Evolutionary conservation across 2,797 vertebrate genomes (phyloP), one percentile per base, ranked within the genome.

Genomic region (Oryzias sinensis): DNA sequence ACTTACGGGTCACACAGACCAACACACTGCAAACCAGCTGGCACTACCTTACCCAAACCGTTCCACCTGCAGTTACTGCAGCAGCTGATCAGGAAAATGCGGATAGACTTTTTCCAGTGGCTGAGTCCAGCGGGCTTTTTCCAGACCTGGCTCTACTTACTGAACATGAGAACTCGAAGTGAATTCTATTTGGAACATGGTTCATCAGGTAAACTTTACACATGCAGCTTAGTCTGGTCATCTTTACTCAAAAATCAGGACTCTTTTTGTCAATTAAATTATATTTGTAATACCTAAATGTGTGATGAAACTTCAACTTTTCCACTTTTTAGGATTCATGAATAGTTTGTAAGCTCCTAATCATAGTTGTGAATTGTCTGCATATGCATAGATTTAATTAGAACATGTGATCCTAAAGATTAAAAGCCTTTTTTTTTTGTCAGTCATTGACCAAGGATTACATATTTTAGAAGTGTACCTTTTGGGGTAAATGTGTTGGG

Each of bases 101-200:
- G 0, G 0, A 45, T 11, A 5, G 44, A 53, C 43, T 9, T 4
- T 52, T 56, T 65, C 44, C 54, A 42, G 25, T 4, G 52, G 44
- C 1, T 6, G 49, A 33, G 54, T 70, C 33, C 27, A 53, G 47
- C 33, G 6, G 33, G 37, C 13, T 25, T 55, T 50, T 56, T 25
- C n/a, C 25, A 20, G 43, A 43, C 42, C 57, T 48, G 45, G 20
- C 33, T 76, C 47, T 41, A 29, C 45, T 49, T 53, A 41, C 55
- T 62, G 54, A 64, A 66, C 54, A 63, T 40, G 33, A 33, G 22
- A 53, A n/a, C 15, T 43, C 24, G 7, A 63, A 72, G 46, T 43
- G 24, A 53, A 76, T 67, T 65, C 73, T 72, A 71, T 78, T 80
- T 79, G 58, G 78, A 50, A 66, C 8, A 59, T 55, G 61, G 56